Conservation (phyloP, 2,888 invertebrate species). For the Drosophila macrospina region DNA sequence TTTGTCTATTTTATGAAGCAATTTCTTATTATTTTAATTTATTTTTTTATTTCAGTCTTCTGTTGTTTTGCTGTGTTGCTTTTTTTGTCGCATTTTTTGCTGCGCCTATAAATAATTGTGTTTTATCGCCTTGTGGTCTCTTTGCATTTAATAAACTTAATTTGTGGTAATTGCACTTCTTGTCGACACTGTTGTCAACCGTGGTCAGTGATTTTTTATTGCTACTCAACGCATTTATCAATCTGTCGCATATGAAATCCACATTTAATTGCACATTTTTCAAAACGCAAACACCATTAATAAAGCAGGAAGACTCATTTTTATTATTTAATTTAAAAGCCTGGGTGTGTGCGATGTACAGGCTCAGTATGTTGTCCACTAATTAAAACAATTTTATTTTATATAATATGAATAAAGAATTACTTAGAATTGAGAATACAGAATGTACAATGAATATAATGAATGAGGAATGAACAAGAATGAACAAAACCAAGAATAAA, state of each 20-base stretch:
- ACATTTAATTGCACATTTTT: constrained; percentile 59
- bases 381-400: background rate
- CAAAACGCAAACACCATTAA: constrained; percentile 41
- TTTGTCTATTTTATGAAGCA: constrained; percentile 61
- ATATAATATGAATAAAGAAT: background rate
- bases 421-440: too few relatives aligned
- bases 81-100: constrained; percentile 52
- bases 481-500: too few relatives aligned
- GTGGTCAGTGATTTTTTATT: constrained; percentile 32
- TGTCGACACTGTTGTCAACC: constrained; percentile 38
- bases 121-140: constrained; percentile 61
- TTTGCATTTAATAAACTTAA: constrained; percentile 76
- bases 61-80: constrained; percentile 20
- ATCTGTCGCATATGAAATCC: constrained; percentile 48
- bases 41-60: constrained; percentile 27
- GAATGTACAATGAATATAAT: too few relatives aligned
- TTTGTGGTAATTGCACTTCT: constrained; percentile 76
- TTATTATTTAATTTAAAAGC: constrained; percentile 5
- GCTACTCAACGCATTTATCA: constrained; percentile 40
- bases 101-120: constrained; percentile 73
- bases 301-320: constrained; percentile 38
- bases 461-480: too few relatives aligned
- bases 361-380: background rate
- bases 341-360: background rate
- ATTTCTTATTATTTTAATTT: constrained; percentile 23